Conservation (phyloP, 2,797 vertebrate genomes). For the Rhinophrynus dorsalis region DNA sequence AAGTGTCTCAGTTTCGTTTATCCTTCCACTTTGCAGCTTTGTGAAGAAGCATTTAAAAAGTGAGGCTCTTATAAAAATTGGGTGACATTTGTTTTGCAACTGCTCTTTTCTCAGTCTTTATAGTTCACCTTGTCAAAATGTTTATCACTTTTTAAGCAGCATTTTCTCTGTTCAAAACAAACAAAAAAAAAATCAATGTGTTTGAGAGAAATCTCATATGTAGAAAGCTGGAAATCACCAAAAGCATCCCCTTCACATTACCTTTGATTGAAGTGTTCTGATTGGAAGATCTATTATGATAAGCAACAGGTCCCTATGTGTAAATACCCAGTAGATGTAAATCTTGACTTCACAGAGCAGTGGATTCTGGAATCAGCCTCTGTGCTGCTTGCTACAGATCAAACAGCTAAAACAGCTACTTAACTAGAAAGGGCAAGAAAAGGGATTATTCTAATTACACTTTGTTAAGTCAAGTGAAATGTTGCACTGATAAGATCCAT, state of each 20-base stretch:
- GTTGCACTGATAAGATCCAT: background rate
- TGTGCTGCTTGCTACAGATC: constrained; percentile 2
- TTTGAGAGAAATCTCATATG: constrained; percentile 27
- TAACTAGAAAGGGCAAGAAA: constrained; percentile 12
- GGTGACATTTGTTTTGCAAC: background rate
- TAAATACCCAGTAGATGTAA: background rate
- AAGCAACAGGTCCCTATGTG: background rate
- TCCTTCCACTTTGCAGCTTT: no score
- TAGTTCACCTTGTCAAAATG: constrained; percentile 36
- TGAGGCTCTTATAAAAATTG: background rate
- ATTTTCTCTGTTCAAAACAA: constrained; percentile 27
- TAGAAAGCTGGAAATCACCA: constrained; percentile 3
- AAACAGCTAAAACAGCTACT: constrained; percentile 25
- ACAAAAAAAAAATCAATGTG: no score
- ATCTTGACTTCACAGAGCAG: constrained; percentile 2
- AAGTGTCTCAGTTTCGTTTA: no score
- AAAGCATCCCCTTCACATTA: constrained; percentile 1
- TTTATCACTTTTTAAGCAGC: constrained; percentile 27
- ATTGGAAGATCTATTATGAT: constrained; percentile 10
- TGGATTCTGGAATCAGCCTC: background rate
- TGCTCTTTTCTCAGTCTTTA: background rate
- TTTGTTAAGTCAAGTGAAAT: constrained; percentile 1
- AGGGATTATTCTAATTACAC: constrained; percentile 14
- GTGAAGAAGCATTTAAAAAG: no score
- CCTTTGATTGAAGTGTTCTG: constrained; percentile 13